Evolutionary conservation across 2,888 invertebrate species (phyloP).

Genomic region (Tachystola acroxantha): DNA sequence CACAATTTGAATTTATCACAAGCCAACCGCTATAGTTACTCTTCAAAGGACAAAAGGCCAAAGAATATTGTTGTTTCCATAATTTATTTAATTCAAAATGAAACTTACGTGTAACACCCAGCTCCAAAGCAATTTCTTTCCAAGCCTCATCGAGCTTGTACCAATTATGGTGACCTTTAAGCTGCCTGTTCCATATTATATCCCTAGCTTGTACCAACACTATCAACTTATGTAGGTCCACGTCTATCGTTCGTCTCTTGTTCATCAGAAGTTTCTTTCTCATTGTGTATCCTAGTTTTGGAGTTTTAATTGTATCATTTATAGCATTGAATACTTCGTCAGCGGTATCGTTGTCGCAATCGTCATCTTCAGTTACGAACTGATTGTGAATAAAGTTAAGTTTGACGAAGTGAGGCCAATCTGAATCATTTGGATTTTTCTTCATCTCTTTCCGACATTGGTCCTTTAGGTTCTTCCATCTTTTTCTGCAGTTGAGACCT

Average conservation of each 20-base stretch:
- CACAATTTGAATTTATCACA: too few species aligned
- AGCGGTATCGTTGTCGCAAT: slow-evolving; percentile 54
- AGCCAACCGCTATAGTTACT: too few species aligned
- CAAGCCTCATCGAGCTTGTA: slow-evolving; percentile 68
- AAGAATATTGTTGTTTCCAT: too few species aligned
- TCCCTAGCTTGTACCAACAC: slow-evolving; percentile 57
- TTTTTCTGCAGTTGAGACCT: slow-evolving; percentile 66
- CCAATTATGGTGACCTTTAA: slow-evolving; percentile 71
- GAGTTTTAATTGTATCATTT: slow-evolving; percentile 62
- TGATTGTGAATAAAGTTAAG: slow-evolving; percentile 66
- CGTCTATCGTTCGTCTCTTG: slow-evolving; percentile 60
- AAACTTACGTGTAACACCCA: slow-evolving; percentile 66
- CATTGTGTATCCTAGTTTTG: slow-evolving; percentile 66
- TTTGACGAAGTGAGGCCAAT: slow-evolving; percentile 67
- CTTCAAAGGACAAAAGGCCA: too few species aligned
- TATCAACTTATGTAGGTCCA: slow-evolving; percentile 63
- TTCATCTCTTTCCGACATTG: slow-evolving; percentile 73
- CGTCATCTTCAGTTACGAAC: slow-evolving; percentile 61
- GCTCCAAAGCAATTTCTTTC: slow-evolving; percentile 65
- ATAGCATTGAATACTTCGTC: slow-evolving; percentile 58
- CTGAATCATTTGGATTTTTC: slow-evolving; percentile 55
- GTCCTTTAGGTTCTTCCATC: slow-evolving; percentile 73
- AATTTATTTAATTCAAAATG: too few species aligned
- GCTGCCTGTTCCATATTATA: slow-evolving; percentile 65
- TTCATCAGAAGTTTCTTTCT: slow-evolving; percentile 65